A percentile compares a stretch with the other conserved stretches of the same genome.
Conservation (phyloP, 2,888 invertebrate genomes). For the Gymnocheta viridis region DNA sequence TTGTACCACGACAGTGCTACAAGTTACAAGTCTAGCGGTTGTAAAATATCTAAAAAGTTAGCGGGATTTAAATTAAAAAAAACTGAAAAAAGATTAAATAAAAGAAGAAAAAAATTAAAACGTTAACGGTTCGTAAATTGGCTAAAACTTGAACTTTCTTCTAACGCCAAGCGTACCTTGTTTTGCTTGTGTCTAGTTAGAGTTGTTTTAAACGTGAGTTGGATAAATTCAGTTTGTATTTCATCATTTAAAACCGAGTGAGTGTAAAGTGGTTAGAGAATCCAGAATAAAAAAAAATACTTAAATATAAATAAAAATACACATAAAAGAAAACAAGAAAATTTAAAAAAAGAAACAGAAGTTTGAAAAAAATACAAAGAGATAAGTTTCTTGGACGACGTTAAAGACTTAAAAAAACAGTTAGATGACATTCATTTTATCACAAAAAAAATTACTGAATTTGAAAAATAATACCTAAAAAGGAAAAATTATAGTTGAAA, state of each 20-base stretch:
- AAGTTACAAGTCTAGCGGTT: slow-evolving; percentile 77
- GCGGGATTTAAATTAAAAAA: slow-evolving; percentile 43
- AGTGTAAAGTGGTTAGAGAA: slow-evolving; percentile 58
- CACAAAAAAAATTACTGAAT: slow-evolving; percentile 25
- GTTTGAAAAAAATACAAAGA: slow-evolving; percentile 32
- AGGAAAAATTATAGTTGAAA: slow-evolving; percentile 2
- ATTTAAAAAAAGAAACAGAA: slow-evolving; percentile 9
- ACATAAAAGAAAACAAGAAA: slow-evolving; percentile 30
- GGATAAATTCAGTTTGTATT: slow-evolving; percentile 40
- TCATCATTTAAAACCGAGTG: slow-evolving; percentile 29
- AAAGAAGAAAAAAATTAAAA: slow-evolving; percentile 43
- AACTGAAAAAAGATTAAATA: slow-evolving; percentile 44
- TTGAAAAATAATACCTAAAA: slow-evolving; percentile 38
- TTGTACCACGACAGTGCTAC: slow-evolving; percentile 81
- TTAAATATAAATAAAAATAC: background rate
- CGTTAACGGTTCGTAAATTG: slow-evolving; percentile 69
- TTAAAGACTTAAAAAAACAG: slow-evolving; percentile 56
- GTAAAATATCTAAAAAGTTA: slow-evolving; percentile 17
- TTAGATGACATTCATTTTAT: slow-evolving; percentile 59
- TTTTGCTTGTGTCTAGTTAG: slow-evolving; percentile 41
- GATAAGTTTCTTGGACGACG: slow-evolving; percentile 38
- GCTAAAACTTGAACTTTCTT: slow-evolving; percentile 68
- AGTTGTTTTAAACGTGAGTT: slow-evolving; percentile 57
- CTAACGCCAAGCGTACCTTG: slow-evolving; percentile 58
- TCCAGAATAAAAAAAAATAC: slow-evolving; percentile 22